These are phyloP conservation scores for Sorex maritimensis DNA, from an alignment of 2,797 vertebrate genomes.

Conservation along the genomic window DNA sequence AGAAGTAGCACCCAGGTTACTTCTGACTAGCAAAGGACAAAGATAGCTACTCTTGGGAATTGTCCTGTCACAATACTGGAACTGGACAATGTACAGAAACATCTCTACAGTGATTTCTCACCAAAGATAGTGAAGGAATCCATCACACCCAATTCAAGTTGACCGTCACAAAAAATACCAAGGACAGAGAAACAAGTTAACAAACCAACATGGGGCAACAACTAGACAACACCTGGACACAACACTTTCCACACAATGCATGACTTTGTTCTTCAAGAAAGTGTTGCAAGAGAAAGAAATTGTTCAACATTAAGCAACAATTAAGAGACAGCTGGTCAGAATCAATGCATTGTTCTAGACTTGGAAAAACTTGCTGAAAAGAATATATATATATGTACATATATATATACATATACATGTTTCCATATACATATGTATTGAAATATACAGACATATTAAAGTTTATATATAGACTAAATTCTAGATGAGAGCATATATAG, in stretches of 20 bases:
- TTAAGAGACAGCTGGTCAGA: background rate
- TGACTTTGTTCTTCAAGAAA: background rate
- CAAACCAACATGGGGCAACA: background rate
- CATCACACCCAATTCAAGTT: background rate
- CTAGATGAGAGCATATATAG: background rate
- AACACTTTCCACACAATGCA: background rate
- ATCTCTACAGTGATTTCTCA: background rate
- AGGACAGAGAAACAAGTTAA: background rate
- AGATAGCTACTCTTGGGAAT: fast-evolving
- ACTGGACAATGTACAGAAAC: background rate
- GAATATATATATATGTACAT: too few species aligned
- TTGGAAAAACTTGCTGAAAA: background rate
- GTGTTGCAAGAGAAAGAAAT: background rate
- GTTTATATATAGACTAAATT: background rate
- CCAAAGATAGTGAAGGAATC: background rate
- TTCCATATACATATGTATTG: too few species aligned
- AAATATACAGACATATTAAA: background rate
- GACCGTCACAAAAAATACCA: background rate
- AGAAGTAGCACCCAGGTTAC: background rate
- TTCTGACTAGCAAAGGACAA: background rate
- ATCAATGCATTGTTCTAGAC: background rate
- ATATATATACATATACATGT: too few species aligned
- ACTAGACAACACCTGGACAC: background rate
- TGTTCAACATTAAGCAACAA: background rate
- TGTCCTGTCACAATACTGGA: fast-evolving